Evolutionary conservation across 2,888 invertebrate genomes (phyloP).

Genomic region (Tetragonula carbonaria): DNA sequence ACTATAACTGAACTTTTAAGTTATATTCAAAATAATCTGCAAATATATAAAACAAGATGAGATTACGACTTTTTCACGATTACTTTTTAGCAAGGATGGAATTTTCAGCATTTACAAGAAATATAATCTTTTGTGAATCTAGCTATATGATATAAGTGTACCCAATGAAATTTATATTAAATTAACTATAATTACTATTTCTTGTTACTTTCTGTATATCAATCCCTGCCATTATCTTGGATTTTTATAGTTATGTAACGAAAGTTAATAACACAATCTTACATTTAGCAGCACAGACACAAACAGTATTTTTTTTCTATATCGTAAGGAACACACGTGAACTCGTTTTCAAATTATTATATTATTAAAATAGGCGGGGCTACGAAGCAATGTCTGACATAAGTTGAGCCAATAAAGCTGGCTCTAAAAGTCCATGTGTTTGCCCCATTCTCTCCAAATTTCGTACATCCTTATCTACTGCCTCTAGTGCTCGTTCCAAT

Average conservation of each 20-base stretch:
- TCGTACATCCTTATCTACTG: constrained; percentile 90
- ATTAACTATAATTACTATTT: constrained; percentile 63
- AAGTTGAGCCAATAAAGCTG: constrained; percentile 84
- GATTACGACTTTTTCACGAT: constrained; percentile 44
- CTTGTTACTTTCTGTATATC: constrained; percentile 69
- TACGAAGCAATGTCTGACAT: constrained; percentile 84
- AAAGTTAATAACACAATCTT: constrained; percentile 70
- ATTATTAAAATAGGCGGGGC: constrained; percentile 75
- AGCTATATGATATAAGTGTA: constrained; percentile 56
- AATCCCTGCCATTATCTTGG: constrained; percentile 67
- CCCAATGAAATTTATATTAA: constrained; percentile 64
- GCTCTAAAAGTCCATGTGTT: constrained; percentile 86
- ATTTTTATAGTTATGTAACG: constrained; percentile 62
- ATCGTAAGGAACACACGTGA: constrained; percentile 74
- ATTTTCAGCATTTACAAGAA: constrained; percentile 59
- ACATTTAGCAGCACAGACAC: constrained; percentile 78
- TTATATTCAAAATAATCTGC: constrained; percentile 49
- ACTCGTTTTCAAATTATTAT: constrained; percentile 65
- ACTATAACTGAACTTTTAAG: constrained; percentile 50
- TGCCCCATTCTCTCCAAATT: constrained; percentile 89
- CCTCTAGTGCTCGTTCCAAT: constrained; percentile 92
- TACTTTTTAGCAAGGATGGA: constrained; percentile 65
- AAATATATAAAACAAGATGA: constrained; percentile 44
- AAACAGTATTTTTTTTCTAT: constrained; percentile 75
- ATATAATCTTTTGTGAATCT: constrained; percentile 52